Evolutionary conservation across 2,797 vertebrate genomes (phyloP).

Genomic region (Antrozous pallidus): DNA sequence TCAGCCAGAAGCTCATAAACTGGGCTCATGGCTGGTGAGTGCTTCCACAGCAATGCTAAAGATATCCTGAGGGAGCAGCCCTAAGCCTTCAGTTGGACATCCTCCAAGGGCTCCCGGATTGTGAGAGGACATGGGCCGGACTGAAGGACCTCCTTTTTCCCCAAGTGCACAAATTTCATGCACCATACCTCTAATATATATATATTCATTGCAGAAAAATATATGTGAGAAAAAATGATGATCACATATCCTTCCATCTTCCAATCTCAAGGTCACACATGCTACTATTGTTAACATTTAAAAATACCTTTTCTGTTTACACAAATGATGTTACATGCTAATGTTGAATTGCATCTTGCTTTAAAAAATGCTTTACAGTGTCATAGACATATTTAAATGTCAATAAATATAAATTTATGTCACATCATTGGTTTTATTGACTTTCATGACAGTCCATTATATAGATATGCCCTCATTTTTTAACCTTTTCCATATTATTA

Average conservation of each 20-base stretch:
- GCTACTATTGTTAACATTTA: background rate
- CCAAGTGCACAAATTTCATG: too few relatives aligned
- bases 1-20: too few relatives aligned
- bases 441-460: background rate
- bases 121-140: too few relatives aligned
- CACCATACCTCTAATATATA: background rate
- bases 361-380: conserved; percentile 21
- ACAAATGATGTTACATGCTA: background rate
- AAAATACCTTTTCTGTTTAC: conserved; percentile 17
- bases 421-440: conserved; percentile 39
- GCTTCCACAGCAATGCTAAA: too few relatives aligned
- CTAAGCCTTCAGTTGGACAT: too few relatives aligned
- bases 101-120: too few relatives aligned
- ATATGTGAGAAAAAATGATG: conserved; percentile 32
- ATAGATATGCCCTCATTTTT: conserved; percentile 13
- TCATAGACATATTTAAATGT: background rate
- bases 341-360: conserved; percentile 26
- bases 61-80: too few relatives aligned
- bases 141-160: too few relatives aligned
- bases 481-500: background rate
- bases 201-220: conserved; percentile 40
- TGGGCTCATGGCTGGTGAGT: too few relatives aligned
- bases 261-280: conserved; percentile 24
- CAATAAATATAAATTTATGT: conserved; percentile 16
- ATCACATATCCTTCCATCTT: conserved; percentile 6